These are phyloP conservation scores for Pyrgilauda ruficollis DNA, from an alignment of 2,113 vertebrate species.

Conservation along the genomic window DNA sequence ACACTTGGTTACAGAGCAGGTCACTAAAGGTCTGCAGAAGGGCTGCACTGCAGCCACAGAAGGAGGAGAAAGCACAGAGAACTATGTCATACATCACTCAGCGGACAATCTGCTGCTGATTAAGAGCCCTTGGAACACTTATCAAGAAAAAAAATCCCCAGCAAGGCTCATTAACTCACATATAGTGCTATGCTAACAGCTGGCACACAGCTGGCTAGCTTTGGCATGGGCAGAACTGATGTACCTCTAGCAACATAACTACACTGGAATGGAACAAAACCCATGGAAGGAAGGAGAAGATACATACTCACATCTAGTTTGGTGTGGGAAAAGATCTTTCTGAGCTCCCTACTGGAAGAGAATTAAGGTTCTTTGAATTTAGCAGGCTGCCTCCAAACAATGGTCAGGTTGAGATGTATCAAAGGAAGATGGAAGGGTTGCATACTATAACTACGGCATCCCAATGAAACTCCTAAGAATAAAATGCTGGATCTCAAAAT, in stretches of 20 bases:
- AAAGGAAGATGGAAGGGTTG: background rate
- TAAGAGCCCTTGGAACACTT: background rate
- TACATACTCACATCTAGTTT: background rate
- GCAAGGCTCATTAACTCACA: conserved; percentile 10
- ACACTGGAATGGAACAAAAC: background rate
- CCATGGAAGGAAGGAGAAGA: background rate
- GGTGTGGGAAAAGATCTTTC: background rate
- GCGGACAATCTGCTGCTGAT: background rate
- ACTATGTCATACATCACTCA: background rate
- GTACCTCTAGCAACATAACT: background rate
- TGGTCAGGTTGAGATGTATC: background rate
- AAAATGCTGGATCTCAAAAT: background rate
- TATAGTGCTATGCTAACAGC: background rate
- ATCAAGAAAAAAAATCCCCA: background rate
- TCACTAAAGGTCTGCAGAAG: background rate
- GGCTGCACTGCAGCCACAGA: background rate
- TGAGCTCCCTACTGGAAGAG: background rate
- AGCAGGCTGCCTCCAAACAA: background rate
- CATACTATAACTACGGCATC: background rate
- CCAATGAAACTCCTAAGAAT: background rate
- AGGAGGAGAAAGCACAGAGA: background rate
- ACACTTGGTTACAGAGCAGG: background rate
- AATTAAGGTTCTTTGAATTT: background rate
- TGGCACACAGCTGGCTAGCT: conserved; percentile 47
- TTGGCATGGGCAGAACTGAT: background rate